Percentiles rank a stretch among this genome's conserved stretches.
These are phyloP conservation scores for Phocides pigmalion DNA, from an alignment of 1,140 invertebrate genomes.

Conservation along the genomic window DNA sequence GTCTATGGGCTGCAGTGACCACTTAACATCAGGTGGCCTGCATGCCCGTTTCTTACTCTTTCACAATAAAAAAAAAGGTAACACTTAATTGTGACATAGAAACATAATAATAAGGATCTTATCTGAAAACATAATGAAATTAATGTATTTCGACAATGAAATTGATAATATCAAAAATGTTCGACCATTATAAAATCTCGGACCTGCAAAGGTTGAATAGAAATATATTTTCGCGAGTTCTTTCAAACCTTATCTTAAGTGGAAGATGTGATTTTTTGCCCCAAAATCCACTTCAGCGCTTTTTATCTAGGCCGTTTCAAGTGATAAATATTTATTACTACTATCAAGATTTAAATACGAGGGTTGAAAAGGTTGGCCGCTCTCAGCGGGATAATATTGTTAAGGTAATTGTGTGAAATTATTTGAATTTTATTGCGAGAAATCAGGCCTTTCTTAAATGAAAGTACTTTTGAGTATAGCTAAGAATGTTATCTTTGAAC, in stretches of 20 bases:
- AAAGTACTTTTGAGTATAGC: too few relatives aligned
- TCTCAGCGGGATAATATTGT: slow-evolving; percentile 13
- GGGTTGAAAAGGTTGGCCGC: slow-evolving; percentile 9
- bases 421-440: slow-evolving; percentile 9
- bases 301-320: slow-evolving; percentile 39
- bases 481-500: too few relatives aligned
- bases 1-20: too few relatives aligned
- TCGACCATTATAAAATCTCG: slow-evolving; percentile 5
- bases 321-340: slow-evolving; percentile 43
- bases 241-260: slow-evolving; percentile 40
- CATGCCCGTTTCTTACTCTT: too few relatives aligned
- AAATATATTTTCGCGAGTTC: slow-evolving; percentile 39
- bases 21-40: too few relatives aligned
- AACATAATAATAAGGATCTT: too few relatives aligned
- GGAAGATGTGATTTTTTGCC: slow-evolving; percentile 38
- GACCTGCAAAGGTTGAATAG: slow-evolving; percentile 22
- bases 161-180: too few relatives aligned
- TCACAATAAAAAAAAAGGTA: too few relatives aligned
- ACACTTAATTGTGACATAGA: too few relatives aligned
- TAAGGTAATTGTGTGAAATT: slow-evolving; percentile 25
- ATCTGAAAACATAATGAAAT: too few relatives aligned
- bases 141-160: too few relatives aligned
- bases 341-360: slow-evolving; percentile 34
- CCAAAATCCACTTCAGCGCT: slow-evolving; percentile 24
- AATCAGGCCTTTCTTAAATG: background rate